Evolutionary conservation across 1,140 invertebrate species (phyloP).

Genomic region (Habropoda laboriosa): DNA sequence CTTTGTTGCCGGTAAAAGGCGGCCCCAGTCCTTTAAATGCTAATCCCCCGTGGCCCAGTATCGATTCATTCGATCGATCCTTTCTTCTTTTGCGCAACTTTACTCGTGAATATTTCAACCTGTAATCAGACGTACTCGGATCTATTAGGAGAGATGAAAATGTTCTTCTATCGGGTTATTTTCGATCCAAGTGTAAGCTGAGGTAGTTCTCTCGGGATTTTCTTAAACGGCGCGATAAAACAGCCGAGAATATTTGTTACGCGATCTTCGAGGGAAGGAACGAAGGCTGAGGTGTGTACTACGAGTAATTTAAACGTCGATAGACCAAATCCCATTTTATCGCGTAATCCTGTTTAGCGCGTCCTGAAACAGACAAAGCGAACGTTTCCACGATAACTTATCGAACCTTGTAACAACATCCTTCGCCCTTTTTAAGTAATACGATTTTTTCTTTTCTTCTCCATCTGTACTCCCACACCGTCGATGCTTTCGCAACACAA

Average conservation of each 20-base stretch:
- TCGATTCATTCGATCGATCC: constrained; percentile 19
- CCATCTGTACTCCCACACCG: too few species aligned
- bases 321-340: too few species aligned
- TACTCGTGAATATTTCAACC: constrained; percentile 1
- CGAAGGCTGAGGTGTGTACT: constrained; percentile 28
- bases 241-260: constrained; percentile 13
- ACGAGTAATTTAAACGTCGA: constrained; percentile 16
- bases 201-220: not conserved
- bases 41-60: constrained; percentile 26
- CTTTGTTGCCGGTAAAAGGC: constrained; percentile 35
- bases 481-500: not conserved
- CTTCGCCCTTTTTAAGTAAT: too few species aligned
- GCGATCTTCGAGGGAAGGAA: constrained; percentile 32
- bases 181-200: too few species aligned
- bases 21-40: constrained; percentile 59
- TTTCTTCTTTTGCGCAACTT: not conserved
- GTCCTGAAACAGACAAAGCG: too few species aligned
- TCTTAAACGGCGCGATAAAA: not conserved
- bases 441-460: too few species aligned
- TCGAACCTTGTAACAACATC: too few species aligned
- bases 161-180: too few species aligned
- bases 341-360: too few species aligned
- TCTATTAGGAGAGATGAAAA: too few species aligned
- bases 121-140: too few species aligned
- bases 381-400: too few species aligned